Percentiles rank a stretch among this genome's conserved stretches.
Conservation (phyloP, 1,140 invertebrate species). For the Achroia grisella region DNA sequence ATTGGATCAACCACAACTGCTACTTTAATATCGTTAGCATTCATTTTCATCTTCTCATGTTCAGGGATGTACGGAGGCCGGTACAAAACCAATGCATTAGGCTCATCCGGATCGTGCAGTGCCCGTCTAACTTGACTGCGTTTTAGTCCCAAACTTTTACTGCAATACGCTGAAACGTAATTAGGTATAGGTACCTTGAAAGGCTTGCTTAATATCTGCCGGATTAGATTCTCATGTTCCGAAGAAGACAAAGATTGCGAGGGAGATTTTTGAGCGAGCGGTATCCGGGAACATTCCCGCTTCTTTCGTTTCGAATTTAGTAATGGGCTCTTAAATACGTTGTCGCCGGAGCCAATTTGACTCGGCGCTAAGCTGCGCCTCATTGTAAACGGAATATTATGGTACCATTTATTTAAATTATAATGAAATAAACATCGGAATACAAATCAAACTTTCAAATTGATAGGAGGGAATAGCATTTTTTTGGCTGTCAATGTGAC, state of each 20-base stretch:
- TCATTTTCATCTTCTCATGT: conserved; percentile 88
- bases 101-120: conserved; percentile 94
- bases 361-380: conserved; percentile 75
- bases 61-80: conserved; percentile 84
- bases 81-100: conserved; percentile 94
- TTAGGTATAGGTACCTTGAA: conserved; percentile 97
- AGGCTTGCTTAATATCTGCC: conserved; percentile 88
- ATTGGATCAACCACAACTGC: conserved; percentile 97
- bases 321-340: conserved; percentile 66
- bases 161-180: conserved; percentile 84
- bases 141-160: conserved; percentile 74
- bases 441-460: neutral
- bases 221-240: conserved; percentile 80
- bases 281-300: conserved; percentile 53
- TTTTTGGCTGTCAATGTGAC: too few relatives aligned
- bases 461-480: too few relatives aligned
- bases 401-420: neutral
- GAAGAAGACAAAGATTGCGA: conserved; percentile 52
- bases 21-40: conserved; percentile 78
- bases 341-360: conserved; percentile 59
- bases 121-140: conserved; percentile 75
- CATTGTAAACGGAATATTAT: conserved; percentile 32
- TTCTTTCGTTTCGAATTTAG: conserved; percentile 53
- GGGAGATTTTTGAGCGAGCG: conserved; percentile 44
- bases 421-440: conserved; percentile 4